Conservation (phyloP, 2,797 vertebrate species). For the Capromys pilorides region DNA sequence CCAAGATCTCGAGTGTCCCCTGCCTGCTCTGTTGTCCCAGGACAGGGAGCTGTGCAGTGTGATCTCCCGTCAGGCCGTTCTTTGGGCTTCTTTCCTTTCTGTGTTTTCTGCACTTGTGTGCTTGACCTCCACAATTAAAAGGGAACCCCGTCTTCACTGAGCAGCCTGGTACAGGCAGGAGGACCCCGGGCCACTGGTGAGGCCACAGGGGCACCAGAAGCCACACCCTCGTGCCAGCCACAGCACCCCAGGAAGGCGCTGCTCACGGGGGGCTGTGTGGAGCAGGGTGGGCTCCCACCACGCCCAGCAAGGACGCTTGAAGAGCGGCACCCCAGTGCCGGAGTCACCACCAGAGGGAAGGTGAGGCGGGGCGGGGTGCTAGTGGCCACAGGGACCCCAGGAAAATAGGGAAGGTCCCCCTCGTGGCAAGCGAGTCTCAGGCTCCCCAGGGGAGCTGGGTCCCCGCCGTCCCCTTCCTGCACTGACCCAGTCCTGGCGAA, state of each 20-base stretch:
- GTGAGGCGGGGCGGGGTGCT: neutral
- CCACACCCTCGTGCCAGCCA: no score
- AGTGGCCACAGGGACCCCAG: neutral
- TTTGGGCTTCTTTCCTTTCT: neutral
- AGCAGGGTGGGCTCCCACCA: no score
- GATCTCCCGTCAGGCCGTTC: neutral
- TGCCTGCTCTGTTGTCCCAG: no score
- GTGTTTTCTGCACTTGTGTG: neutral
- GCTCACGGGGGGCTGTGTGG: no score
- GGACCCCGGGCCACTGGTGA: neutral
- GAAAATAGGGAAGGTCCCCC: neutral
- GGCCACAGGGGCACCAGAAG: neutral
- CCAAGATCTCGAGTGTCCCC: no score
- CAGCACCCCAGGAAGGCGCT: no score
- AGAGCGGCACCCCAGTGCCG: neutral
- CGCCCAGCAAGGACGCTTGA: neutral
- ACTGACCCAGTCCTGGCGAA: neutral
- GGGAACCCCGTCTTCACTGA: neutral
- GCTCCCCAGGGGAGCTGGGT: neutral
- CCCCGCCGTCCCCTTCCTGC: neutral
- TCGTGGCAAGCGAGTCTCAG: neutral
- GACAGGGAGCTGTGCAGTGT: no score
- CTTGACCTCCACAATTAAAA: neutral
- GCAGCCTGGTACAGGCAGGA: neutral
- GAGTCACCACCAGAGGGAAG: neutral